Evolutionary conservation across 2,888 invertebrate species (phyloP), one percentile per base, ranked within the genome.

Genomic region (Marronus borbonicus): DNA sequence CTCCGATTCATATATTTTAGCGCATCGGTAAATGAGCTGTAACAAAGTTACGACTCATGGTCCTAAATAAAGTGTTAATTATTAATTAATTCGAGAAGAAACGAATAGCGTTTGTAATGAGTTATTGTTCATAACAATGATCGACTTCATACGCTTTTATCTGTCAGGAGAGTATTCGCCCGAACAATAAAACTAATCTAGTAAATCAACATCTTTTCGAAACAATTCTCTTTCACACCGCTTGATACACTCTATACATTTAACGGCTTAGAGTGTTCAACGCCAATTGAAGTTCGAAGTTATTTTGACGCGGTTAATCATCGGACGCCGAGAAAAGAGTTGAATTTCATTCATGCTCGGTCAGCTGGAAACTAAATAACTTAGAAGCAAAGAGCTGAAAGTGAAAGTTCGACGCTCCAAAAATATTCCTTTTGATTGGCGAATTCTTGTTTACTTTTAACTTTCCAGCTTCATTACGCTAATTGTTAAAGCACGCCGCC

Each of bases 51-150:
- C 76, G 39, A 55, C 52, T 76, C 76, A 76, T 44, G 69, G 24
- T 60, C 14, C 24, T 55, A 76, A 76, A 76, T 76, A 76, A 76
- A 69, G 68, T 65, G 28, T 58, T 76, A 76, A 76, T 76, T 76
- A 69, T 68, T 69, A 68, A 76, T 76, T 76, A 76, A 68, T 44
- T 69, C 58, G 55, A 24, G 62, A 58, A 49, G 55, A 66, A 68
- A 50, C 49, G 66, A 76, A 69, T 68, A 24, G 39, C 55, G 55
- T 68, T 69, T 60, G 31, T 76, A 76, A 76, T 76, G 76, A 76
- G 58, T 68, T 76, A 76, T 76, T 76, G 76, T 76, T 60, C 69
- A 28, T 44, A 49, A 44, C 55, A 69, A 58, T 44, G 55, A 76
- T 17, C 20, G 20, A 20, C 20, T 5, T n/a, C 55, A 55, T 55